These are phyloP conservation scores for Pyrgilauda ruficollis DNA, from an alignment of 2,113 vertebrate species.

Conservation along the genomic window DNA sequence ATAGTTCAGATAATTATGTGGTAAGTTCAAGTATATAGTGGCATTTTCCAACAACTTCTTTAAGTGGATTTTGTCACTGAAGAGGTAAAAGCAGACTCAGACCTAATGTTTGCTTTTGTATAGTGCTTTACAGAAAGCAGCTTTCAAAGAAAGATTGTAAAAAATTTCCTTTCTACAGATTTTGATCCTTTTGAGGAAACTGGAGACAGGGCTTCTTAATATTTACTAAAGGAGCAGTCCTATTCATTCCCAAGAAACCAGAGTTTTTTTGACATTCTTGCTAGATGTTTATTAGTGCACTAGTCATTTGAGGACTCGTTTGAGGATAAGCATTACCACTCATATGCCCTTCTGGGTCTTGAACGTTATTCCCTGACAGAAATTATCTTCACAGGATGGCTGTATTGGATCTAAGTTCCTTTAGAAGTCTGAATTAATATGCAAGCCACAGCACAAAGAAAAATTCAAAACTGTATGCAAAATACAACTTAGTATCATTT, in stretches of 20 bases:
- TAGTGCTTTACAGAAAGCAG: not conserved
- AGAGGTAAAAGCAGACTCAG: not conserved
- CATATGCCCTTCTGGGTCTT: not conserved
- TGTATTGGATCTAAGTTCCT: not conserved
- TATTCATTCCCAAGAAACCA: not conserved
- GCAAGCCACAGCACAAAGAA: not conserved
- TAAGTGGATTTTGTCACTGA: not conserved
- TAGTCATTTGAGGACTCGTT: not conserved
- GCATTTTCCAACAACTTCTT: not conserved
- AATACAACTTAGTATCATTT: not conserved
- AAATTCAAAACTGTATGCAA: not conserved
- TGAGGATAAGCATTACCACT: not conserved
- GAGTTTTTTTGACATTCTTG: not conserved
- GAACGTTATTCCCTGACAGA: not conserved
- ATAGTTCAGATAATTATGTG: constrained; percentile 98
- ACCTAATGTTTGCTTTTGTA: not conserved
- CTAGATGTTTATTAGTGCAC: not conserved
- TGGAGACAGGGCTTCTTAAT: not conserved
- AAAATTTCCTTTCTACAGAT: not conserved
- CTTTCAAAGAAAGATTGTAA: not conserved
- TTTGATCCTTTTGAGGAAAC: not conserved
- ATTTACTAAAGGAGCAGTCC: not conserved
- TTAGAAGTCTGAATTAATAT: not conserved
- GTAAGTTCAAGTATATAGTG: constrained; percentile 72
- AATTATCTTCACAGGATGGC: not conserved